phyloP scores from a whole-genome alignment of 2,113 vertebrate genomes.

The Thunnus thynnus region DNA sequence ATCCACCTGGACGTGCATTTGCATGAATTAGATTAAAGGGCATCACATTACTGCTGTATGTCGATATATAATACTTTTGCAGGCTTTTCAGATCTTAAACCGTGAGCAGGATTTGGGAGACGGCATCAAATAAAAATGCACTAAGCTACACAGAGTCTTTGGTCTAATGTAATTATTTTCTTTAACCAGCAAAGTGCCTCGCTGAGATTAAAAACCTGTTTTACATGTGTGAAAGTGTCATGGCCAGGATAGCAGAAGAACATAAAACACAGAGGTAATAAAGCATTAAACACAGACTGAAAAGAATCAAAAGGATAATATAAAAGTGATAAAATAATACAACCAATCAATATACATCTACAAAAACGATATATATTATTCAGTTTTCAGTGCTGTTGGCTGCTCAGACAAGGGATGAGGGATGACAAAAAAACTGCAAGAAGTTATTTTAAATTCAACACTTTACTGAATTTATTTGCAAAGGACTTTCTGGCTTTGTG shows the following conservation, averaged over 20 bases:
- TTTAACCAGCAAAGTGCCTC: not conserved
- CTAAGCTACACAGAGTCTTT: not conserved
- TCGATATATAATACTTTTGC: not conserved
- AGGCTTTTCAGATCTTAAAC: not conserved
- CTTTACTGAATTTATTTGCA: slow-evolving; percentile 14
- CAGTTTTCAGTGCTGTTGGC: not conserved
- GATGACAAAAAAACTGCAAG: not conserved
- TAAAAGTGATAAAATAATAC: not conserved
- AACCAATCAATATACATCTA: not conserved
- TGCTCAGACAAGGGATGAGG: not conserved
- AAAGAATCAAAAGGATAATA: not conserved
- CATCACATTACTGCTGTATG: not conserved
- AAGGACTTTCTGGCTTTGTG: slow-evolving; percentile 18
- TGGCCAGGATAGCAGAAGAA: not conserved
- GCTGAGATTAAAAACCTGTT: not conserved
- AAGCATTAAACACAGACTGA: slow-evolving; percentile 6
- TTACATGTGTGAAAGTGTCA: slow-evolving; percentile 1
- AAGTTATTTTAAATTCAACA: not conserved
- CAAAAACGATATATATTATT: slow-evolving; percentile 6
- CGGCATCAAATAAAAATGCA: not conserved
- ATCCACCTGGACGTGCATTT: slow-evolving; percentile 72
- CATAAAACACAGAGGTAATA: not conserved
- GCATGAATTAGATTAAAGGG: not conserved
- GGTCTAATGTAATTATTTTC: not conserved
- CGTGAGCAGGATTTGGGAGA: not conserved